Conservation (phyloP, 2,888 invertebrate species). For the Hydropsyche betteni region DNA sequence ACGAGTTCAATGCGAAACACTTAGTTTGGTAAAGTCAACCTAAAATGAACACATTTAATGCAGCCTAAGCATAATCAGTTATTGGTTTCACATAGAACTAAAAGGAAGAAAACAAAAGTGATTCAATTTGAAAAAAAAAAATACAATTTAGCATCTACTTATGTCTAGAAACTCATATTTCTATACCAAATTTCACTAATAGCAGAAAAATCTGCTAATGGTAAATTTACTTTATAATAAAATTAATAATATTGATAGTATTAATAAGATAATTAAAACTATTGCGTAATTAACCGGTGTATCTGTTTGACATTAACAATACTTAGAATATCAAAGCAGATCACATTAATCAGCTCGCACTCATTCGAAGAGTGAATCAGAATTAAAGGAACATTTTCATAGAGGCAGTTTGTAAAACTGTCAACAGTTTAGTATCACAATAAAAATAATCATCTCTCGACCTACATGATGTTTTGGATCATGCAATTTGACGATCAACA, state of each 20-base stretch:
- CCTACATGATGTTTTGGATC: constrained; percentile 4
- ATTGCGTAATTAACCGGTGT: constrained; percentile 45
- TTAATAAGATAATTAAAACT: constrained; percentile 45
- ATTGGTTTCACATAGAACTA: neutral
- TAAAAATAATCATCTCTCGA: constrained; percentile 26
- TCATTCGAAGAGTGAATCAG: constrained; percentile 41
- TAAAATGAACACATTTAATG: constrained; percentile 25
- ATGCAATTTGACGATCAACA: constrained; percentile 22
- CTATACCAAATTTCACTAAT: constrained; percentile 46
- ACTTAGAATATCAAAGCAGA: constrained; percentile 37
- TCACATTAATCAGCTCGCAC: constrained; percentile 37
- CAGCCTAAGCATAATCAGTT: neutral
- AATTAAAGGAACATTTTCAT: constrained; percentile 51
- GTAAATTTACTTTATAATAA: constrained; percentile 41
- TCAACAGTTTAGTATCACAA: constrained; percentile 51
- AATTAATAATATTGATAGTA: constrained; percentile 11
- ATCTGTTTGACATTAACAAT: constrained; percentile 29
- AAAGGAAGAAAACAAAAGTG: constrained; percentile 30
- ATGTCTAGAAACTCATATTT: constrained; percentile 41
- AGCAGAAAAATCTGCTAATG: constrained; percentile 42
- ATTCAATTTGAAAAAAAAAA: constrained; percentile 42
- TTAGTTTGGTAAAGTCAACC: constrained; percentile 11
- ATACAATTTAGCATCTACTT: constrained; percentile 51
- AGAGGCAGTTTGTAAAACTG: constrained; percentile 51
- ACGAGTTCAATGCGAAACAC: neutral